Base-by-base conservation (phyloP, 1,140 invertebrate genomes). In the Drosophila santomea region DNA sequence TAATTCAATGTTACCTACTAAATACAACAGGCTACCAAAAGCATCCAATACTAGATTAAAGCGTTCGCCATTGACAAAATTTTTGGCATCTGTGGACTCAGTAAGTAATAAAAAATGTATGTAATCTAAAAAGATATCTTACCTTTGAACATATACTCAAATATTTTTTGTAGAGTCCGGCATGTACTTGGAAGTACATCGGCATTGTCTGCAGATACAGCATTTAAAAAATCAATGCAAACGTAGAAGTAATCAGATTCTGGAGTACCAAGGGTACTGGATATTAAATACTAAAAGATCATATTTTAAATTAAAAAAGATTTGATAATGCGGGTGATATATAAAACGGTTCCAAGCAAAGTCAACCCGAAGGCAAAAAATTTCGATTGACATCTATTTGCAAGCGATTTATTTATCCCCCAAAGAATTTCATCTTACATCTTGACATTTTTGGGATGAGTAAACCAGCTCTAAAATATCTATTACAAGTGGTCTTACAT, bases 141-240 rank as follows among this genome's bases (percentile, higher is more conserved):
- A 88, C 84, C 76, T 36, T 36, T 68, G 10, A 83, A 67, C 8
- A 88, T 15, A 48, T 67, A 88, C 10, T 80, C 62, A 39, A 90
- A 88, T 28, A 78, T 60, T 11, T 47, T 47, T 23, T 68, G 23
- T 11, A 88, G 4, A 0, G 41, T 52, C 38, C 44, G 36, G 15
- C 38, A 80, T 4, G 61, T 89, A 11, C 4, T 28, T 25, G 48
- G 15, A 1, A 17, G 48, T 0, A 88, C 28, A 47, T 39, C 45
- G 0, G 38, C 3, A 20, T 61, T 3, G 39, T 78, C 68, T 15
- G 47, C 39, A 1, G 73, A 66, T 15, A 51, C 36, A 4, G 38
- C 62, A 62, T 17, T 51, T 41, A 89, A 11, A 54, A 60, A 88
- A 35, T 60, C 69, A 1, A 89, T 20, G 28, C 80, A 80, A 6